These are phyloP conservation scores for Glyphotaelius pellucidus DNA, from an alignment of 2,888 invertebrate species.

Conservation along the genomic window DNA sequence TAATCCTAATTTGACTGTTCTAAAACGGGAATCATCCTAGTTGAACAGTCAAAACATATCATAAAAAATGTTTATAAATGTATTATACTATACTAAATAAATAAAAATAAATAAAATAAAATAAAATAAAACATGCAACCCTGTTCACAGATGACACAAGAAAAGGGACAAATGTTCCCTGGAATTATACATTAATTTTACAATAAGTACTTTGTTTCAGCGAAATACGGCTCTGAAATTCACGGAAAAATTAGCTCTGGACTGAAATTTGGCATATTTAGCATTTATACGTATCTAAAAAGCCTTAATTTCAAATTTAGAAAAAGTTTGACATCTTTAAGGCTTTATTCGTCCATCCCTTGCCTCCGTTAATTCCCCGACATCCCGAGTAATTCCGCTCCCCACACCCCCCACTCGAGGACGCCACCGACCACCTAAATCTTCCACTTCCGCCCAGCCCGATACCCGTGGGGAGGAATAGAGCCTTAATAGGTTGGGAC, in stretches of 20 bases:
- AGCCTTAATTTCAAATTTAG: not conserved
- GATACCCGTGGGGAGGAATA: not conserved
- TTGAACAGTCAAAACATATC: too few species aligned
- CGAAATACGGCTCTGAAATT: not conserved
- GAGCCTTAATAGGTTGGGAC: conserved; percentile 2
- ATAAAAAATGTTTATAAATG: too few species aligned
- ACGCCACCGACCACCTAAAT: not conserved
- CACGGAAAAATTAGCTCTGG: not conserved
- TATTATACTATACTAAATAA: too few species aligned
- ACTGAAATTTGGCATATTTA: not conserved
- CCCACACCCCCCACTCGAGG: not conserved
- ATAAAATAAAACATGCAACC: too few species aligned
- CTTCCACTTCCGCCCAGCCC: not conserved
- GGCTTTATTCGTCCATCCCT: not conserved
- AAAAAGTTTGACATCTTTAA: not conserved
- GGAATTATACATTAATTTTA: too few species aligned
- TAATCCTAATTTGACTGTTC: too few species aligned
- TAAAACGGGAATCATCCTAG: too few species aligned
- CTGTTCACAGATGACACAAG: too few species aligned
- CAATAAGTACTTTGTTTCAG: too few species aligned
- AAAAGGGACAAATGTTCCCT: too few species aligned
- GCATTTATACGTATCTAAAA: not conserved
- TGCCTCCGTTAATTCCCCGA: not conserved
- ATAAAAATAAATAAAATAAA: too few species aligned
- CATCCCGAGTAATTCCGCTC: not conserved